Evolutionary conservation across 2,113 vertebrate species (phyloP), one percentile per base, ranked within the genome.

Genomic region (Crypturellus undulatus): DNA sequence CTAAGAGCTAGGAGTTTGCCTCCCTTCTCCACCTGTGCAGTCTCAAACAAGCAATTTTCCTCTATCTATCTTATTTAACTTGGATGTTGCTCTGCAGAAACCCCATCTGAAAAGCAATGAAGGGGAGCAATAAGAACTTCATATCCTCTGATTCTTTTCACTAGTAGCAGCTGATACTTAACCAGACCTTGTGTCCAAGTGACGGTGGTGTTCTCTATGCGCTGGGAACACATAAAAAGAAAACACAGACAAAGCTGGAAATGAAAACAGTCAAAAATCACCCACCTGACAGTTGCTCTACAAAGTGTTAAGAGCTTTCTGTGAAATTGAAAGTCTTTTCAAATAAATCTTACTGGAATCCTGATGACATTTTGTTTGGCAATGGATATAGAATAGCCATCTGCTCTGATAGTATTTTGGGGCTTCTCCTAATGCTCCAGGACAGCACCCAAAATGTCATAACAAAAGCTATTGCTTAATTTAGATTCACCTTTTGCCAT

Each of bases 341-440:
- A 72, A 76, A 72, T 72, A 96, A 93, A 52, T 36, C 36, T 60
- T 90, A 85, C 65, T 17, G 28, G 22, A 81, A 10, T 73, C 7
- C 11, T 60, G 13, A 85, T 79, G 85, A 85, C 25, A 68, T 70
- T 94, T 94, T 73, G 0, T 83, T 94, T 90, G 89, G 65, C 83
- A 86, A 12, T 0, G 3, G 47, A 49, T 26, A 20, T 3, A 32
- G 42, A 58, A 25, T 8, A 63, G 65, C 47, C 43, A 83, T 63
- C 62, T 90, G 42, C 20, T 80, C 34, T 0, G 11, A 32, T 16
- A 51, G 2, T 30, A 19, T 92, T 86, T 84, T 59, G 36, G 24
- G 43, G 25, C 24, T 12, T 82, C 90, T 90, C 34, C 69, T 79
- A 36, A 22, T 49, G n/a, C 34, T 47, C 0, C 0, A 92, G 49